Conservation (phyloP, 2,888 invertebrate species). For the Malacosoma neustria region DNA sequence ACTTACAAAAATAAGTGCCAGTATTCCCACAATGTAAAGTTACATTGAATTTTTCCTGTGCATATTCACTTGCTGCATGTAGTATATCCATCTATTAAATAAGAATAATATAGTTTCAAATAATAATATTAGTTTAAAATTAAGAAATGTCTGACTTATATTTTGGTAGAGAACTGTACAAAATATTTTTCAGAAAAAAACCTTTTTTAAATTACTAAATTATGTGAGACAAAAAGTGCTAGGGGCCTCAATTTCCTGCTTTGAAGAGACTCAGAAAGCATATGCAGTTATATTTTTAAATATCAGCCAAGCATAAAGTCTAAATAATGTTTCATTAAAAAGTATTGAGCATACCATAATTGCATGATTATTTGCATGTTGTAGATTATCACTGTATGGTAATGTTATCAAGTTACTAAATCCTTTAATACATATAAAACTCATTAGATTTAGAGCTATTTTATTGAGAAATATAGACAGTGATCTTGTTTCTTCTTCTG, state of each 20-base stretch:
- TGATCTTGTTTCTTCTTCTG: slow-evolving; percentile 44
- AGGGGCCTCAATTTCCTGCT: no score
- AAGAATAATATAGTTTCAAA: no score
- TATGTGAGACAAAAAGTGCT: no score
- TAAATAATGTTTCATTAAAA: no score
- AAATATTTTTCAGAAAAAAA: no score
- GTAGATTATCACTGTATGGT: slow-evolving; percentile 33
- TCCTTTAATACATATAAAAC: slow-evolving; percentile 49
- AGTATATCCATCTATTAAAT: slow-evolving; percentile 44
- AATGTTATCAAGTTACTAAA: slow-evolving; percentile 42
- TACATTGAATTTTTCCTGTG: slow-evolving; percentile 25
- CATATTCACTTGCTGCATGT: slow-evolving; percentile 26
- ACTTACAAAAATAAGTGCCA: slow-evolving; percentile 42
- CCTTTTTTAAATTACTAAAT: no score
- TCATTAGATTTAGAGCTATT: slow-evolving; percentile 37
- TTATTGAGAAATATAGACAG: slow-evolving; percentile 36
- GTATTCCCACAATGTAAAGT: slow-evolving; percentile 40
- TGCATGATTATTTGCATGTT: slow-evolving; percentile 35
- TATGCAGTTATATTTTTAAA: no score
- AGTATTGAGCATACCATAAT: slow-evolving; percentile 34
- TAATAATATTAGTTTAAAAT: no score
- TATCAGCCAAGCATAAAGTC: no score
- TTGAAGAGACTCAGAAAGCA: no score
- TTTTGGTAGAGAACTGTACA: no score
- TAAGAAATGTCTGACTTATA: no score